phyloP scores from a whole-genome alignment of 2,888 invertebrate species.

The Idaea dimidiata region DNA sequence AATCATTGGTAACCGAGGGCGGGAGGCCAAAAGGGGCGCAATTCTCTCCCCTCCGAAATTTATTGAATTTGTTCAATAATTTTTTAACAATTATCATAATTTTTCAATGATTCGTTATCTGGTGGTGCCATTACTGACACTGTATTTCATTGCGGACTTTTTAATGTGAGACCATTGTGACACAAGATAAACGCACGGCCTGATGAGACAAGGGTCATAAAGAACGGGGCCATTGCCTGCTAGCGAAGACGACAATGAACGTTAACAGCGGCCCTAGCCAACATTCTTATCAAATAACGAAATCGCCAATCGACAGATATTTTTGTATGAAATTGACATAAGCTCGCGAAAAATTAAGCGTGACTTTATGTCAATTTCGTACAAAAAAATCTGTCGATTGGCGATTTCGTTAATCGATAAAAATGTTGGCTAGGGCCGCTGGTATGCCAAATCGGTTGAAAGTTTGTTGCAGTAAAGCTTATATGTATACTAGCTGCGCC shows the following conservation, averaged over 20 bases:
- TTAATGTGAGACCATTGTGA: slow-evolving; percentile 19
- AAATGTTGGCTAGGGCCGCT: too few species aligned
- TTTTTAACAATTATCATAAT: slow-evolving; percentile 67
- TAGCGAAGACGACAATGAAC: background rate
- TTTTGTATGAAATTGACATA: too few species aligned
- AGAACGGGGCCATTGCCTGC: background rate
- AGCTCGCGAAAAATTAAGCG: too few species aligned
- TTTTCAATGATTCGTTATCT: slow-evolving; percentile 68
- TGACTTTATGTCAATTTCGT: too few species aligned
- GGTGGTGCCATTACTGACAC: slow-evolving; percentile 35
- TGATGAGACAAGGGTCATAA: background rate
- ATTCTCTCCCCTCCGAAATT: slow-evolving; percentile 44
- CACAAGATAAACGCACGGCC: slow-evolving; percentile 6
- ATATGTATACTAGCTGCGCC: too few species aligned
- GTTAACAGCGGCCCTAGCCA: background rate
- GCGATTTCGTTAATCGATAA: too few species aligned
- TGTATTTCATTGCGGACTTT: slow-evolving; percentile 24
- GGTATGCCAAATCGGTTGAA: too few species aligned
- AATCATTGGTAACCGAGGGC: slow-evolving; percentile 38
- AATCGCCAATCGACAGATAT: too few species aligned
- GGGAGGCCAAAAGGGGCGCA: slow-evolving; percentile 21
- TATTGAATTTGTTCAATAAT: slow-evolving; percentile 53
- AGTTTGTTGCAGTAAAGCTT: too few species aligned
- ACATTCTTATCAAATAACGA: too few species aligned
- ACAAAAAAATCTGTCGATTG: too few species aligned